These are phyloP conservation scores for Schizaphis graminum DNA, from an alignment of 2,888 invertebrate species.

Conservation along the genomic window DNA sequence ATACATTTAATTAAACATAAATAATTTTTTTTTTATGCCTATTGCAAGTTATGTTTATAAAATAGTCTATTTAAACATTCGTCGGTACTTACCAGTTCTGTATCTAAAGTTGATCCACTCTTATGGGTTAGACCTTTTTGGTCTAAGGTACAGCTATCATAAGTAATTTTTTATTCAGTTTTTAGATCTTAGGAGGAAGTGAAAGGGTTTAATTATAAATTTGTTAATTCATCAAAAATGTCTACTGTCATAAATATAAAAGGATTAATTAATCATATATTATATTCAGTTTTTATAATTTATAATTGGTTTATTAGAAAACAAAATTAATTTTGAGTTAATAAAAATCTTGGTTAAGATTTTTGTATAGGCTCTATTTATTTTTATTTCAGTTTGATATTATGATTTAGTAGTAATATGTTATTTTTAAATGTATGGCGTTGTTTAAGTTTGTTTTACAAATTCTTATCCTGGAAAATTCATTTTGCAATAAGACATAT, in stretches of 20 bases:
- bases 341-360: background rate
- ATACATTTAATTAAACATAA: background rate
- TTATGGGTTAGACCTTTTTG: slow-evolving; percentile 1
- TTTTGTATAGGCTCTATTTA: background rate
- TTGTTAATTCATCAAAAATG: background rate
- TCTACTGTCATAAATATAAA: background rate
- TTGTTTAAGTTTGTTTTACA: background rate
- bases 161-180: slow-evolving; percentile 11
- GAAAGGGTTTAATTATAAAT: background rate
- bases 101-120: background rate
- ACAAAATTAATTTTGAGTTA: background rate
- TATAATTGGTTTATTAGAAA: background rate
- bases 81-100: background rate
- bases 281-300: background rate
- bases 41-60: slow-evolving; percentile 7
- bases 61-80: background rate
- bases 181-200: background rate
- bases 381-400: background rate
- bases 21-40: slow-evolving; percentile 14
- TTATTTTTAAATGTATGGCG: background rate
- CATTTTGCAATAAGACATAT: background rate
- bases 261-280: background rate
- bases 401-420: background rate
- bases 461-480: too few species aligned
- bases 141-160: background rate